Evolutionary conservation across 2,113 vertebrate genomes (phyloP).

Genomic region (Cathartes aura): DNA sequence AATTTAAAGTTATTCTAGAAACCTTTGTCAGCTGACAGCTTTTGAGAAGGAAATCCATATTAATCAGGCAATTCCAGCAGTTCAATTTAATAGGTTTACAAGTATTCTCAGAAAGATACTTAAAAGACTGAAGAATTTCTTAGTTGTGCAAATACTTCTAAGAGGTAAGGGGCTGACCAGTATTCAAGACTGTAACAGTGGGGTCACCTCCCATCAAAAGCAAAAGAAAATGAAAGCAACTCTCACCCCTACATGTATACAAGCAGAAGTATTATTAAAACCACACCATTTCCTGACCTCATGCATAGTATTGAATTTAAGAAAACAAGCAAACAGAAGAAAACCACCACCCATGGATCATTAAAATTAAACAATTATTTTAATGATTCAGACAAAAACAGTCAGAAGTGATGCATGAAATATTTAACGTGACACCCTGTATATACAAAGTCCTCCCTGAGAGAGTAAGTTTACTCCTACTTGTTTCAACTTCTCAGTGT

Average conservation of each 20-base stretch:
- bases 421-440: background rate
- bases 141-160: background rate
- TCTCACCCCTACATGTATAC: no score
- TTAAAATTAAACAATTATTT: background rate
- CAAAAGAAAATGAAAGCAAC: background rate
- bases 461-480: background rate
- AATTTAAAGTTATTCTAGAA: background rate
- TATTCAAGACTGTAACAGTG: background rate
- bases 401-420: background rate
- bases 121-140: background rate
- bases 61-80: background rate
- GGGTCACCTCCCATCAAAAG: background rate
- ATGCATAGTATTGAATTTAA: background rate
- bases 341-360: background rate
- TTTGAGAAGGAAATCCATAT: background rate
- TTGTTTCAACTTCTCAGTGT: background rate
- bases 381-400: background rate
- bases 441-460: background rate
- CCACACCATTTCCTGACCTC: background rate
- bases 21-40: background rate
- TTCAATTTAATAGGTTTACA: background rate
- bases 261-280: background rate
- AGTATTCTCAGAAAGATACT: background rate
- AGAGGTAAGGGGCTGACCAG: background rate
- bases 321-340: background rate